Evolutionary conservation across 2,113 vertebrate genomes (phyloP).

Genomic region (Phyllopteryx taeniolatus): DNA sequence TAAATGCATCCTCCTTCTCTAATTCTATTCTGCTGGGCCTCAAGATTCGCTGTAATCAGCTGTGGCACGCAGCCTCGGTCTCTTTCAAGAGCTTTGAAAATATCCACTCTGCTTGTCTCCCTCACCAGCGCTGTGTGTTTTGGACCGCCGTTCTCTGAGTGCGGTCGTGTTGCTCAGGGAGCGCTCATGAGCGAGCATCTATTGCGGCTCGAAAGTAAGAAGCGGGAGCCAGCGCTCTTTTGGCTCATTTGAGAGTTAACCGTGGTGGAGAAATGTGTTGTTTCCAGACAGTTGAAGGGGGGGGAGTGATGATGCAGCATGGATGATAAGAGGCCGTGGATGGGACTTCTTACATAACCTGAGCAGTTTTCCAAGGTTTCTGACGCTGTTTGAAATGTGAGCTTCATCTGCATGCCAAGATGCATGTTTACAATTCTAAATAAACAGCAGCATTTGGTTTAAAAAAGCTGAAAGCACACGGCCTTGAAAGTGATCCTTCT

Average conservation of each 20-base stretch:
- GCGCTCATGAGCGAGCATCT: constrained; percentile 57
- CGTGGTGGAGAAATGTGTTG: constrained; percentile 68
- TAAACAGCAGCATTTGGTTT: neutral
- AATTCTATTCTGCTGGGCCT: constrained; percentile 56
- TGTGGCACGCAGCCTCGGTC: constrained; percentile 20
- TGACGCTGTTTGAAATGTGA: constrained; percentile 38
- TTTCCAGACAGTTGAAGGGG: constrained; percentile 62
- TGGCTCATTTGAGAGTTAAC: constrained; percentile 62
- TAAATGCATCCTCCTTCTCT: constrained; percentile 36
- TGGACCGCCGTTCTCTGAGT: constrained; percentile 45
- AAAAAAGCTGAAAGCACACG: constrained; percentile 2
- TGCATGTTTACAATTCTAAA: constrained; percentile 7
- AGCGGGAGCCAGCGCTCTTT: constrained; percentile 54
- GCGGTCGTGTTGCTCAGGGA: constrained; percentile 47
- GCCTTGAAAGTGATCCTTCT: neutral
- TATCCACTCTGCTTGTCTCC: constrained; percentile 3
- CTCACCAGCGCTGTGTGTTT: constrained; percentile 46
- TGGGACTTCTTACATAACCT: constrained; percentile 68
- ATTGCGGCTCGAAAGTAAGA: constrained; percentile 55
- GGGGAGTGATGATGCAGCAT: constrained; percentile 71
- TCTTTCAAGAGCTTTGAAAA: constrained; percentile 3
- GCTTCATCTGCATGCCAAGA: constrained; percentile 23
- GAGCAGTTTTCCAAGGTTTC: constrained; percentile 63
- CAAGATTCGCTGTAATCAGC: constrained; percentile 49
- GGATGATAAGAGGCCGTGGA: constrained; percentile 62